Evolutionary conservation across 2,888 invertebrate genomes (phyloP), one percentile per base, ranked within the genome.

Genomic region (Parnassius mnemosyne): DNA sequence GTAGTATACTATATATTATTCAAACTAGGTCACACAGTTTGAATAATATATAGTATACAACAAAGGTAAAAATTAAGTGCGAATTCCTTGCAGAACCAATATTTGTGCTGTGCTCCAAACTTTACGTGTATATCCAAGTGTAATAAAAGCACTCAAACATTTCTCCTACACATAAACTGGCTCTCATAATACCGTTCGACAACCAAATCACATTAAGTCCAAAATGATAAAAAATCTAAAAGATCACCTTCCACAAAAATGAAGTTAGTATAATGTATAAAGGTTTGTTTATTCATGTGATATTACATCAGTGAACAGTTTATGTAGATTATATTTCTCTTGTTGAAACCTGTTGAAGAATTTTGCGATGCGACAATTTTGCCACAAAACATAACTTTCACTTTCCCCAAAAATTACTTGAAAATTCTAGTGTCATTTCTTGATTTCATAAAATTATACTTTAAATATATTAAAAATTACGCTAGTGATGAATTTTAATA

Each of bases 321-420:
- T 68, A 73, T 71, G 70, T 53, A 66, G 69, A 73, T 71, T 66
- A 68, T 64, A 68, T 65, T 66, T 59, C 16, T 51, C 13, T 55
- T 66, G 63, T 56, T 49, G 68, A 67, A 66, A 65, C 20, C 2
- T 20, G 61, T 57, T 53, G 60, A 60, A 53, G 53, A 63, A 34
- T 53, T 65, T 66, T 60, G 53, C 58, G 62, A 64, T 63, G 67
- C 68, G 61, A 68, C 66, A 65, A 62, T 68, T 69, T 67, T 68
- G 60, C 65, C 60, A 65, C 65, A 69, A 66, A 66, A 68, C 44
- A 67, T 64, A 55, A 69, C 73, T 73, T 73, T 74, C 73, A 65
- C 71, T 46, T 59, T 47, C 44, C 42, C 10, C 11, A 13, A 13
- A 7, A 2, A 9, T 12, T 46, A 11, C 12, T n/a, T 16, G 9